These are phyloP conservation scores for Augochlorella aurata DNA, from an alignment of 2,888 invertebrate genomes.

Conservation along the genomic window DNA sequence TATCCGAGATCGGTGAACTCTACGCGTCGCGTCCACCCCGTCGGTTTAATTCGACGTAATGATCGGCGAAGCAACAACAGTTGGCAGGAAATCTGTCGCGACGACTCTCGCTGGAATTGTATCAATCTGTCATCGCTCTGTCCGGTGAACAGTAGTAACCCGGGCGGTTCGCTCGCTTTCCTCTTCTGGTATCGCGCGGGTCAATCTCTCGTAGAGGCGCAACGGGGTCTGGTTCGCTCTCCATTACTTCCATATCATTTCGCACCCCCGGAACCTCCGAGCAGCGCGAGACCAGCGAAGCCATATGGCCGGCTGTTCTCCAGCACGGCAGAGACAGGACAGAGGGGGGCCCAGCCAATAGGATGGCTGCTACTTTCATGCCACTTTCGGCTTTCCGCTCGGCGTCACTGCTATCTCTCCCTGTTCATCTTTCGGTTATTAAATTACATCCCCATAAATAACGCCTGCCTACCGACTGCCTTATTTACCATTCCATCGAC, in stretches of 20 bases:
- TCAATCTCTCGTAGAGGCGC: constrained; percentile 79
- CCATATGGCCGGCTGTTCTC: constrained; percentile 75
- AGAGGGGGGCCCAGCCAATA: constrained; percentile 57
- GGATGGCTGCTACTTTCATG: constrained; percentile 77
- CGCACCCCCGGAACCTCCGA: constrained; percentile 77
- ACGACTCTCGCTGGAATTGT: constrained; percentile 79
- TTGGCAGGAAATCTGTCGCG: constrained; percentile 81
- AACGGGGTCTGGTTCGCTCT: constrained; percentile 72
- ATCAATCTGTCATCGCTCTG: constrained; percentile 81
- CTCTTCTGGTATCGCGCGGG: constrained; percentile 75
- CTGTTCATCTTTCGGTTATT: constrained; percentile 79
- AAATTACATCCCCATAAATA: constrained; percentile 81
- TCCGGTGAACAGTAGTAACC: constrained; percentile 50
- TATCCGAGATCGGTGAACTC: not conserved
- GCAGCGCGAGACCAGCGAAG: constrained; percentile 58
- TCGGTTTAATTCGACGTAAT: constrained; percentile 74
- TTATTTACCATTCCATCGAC: constrained; percentile 74
- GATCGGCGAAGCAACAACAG: constrained; percentile 74
- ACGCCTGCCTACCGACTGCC: constrained; percentile 70
- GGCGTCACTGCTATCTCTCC: constrained; percentile 74
- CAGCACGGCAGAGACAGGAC: constrained; percentile 35
- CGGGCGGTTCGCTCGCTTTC: constrained; percentile 35
- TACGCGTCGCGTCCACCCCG: constrained; percentile 38
- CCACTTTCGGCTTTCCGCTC: constrained; percentile 75
- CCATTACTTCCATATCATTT: constrained; percentile 82